phyloP scores from a whole-genome alignment of 2,888 invertebrate genomes.

The Drosophila putrida region DNA sequence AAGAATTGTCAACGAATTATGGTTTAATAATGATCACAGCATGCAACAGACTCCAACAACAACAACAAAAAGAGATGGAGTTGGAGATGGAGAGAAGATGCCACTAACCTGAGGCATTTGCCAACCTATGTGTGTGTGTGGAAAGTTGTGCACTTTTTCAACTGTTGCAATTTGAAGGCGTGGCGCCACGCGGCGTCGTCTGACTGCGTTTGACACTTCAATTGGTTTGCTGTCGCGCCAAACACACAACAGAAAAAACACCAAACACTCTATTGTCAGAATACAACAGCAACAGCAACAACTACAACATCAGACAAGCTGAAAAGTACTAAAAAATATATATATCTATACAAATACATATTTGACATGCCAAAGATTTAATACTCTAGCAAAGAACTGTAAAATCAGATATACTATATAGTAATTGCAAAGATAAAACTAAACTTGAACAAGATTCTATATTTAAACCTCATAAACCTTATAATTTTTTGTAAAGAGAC shows the following conservation, averaged over 20 bases:
- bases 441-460: no score
- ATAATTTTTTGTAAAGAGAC: no score
- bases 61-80: background rate
- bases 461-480: no score
- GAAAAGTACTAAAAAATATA: background rate
- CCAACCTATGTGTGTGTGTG: constrained; percentile 2
- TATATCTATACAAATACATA: no score
- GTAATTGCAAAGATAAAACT: no score
- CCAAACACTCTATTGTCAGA: constrained; percentile 28
- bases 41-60: constrained; percentile 15
- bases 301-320: background rate
- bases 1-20: constrained; percentile 76
- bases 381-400: background rate
- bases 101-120: constrained; percentile 9
- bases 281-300: background rate
- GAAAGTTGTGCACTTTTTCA: constrained; percentile 70
- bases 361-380: background rate
- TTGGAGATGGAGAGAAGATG: background rate
- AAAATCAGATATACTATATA: no score
- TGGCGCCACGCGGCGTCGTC: constrained; percentile 72
- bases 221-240: constrained; percentile 67
- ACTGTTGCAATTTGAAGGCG: constrained; percentile 70
- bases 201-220: constrained; percentile 73
- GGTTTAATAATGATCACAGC: constrained; percentile 63
- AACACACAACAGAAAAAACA: constrained; percentile 28